Percentiles rank a stretch among this genome's conserved stretches.
These are phyloP conservation scores for Siniperca obscura DNA, from an alignment of 2,797 vertebrate species.

Conservation along the genomic window DNA sequence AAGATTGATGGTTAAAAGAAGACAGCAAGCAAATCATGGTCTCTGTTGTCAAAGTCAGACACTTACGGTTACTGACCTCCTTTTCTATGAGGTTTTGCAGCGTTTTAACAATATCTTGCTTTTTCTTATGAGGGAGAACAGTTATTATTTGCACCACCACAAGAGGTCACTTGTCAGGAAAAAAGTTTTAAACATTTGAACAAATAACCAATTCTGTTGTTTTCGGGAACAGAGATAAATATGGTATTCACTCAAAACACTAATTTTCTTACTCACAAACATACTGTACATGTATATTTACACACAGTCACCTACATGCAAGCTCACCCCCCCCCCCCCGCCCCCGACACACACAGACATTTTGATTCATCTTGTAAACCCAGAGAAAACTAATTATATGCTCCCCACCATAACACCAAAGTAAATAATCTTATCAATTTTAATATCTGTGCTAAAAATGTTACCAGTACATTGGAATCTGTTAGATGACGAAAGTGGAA, in stretches of 20 bases:
- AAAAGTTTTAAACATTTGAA: not conserved
- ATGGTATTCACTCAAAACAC: too few species aligned
- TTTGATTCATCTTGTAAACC: conserved; percentile 27
- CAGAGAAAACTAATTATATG: conserved; percentile 38
- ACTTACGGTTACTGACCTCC: not conserved
- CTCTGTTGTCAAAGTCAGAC: not conserved
- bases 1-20: not conserved
- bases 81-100: not conserved
- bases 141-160: not conserved
- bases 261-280: not conserved
- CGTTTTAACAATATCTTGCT: not conserved
- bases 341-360: not conserved
- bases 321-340: not conserved
- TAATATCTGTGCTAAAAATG: conserved; percentile 38
- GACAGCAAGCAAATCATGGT: not conserved
- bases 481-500: conserved; percentile 21
- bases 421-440: conserved; percentile 45
- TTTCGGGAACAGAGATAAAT: not conserved
- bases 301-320: conserved; percentile 5
- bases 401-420: conserved; percentile 21
- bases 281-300: conserved; percentile 11
- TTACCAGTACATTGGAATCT: conserved; percentile 23
- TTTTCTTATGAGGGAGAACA: not conserved
- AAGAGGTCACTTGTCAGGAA: conserved; percentile 4
- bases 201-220: not conserved